Evolutionary conservation across 2,113 vertebrate genomes (phyloP).

Genomic region (Prolemur simus): DNA sequence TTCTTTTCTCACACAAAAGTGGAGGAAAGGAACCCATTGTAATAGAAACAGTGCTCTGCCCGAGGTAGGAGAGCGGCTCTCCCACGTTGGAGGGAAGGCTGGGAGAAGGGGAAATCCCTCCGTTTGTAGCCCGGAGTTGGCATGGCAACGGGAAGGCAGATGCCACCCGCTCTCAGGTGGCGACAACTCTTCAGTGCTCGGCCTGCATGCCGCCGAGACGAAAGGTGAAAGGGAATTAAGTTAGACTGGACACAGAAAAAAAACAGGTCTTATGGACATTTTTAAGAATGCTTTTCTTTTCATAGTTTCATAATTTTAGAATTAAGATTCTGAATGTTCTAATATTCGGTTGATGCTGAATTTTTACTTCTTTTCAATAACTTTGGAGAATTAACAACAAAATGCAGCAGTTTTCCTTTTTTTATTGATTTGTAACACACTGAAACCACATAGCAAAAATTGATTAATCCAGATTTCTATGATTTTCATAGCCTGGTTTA

Average conservation of each 20-base stretch:
- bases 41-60: neutral
- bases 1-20: conserved; percentile 9
- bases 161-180: conserved; percentile 55
- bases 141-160: conserved; percentile 62
- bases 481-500: neutral
- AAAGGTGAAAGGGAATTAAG: conserved; percentile 51
- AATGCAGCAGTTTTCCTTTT: neutral
- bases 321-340: neutral
- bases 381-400: neutral
- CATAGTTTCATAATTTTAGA: neutral
- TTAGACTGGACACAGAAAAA: conserved; percentile 28
- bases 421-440: neutral
- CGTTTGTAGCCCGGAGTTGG: conserved; percentile 39
- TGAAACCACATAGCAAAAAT: neutral
- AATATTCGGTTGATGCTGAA: neutral
- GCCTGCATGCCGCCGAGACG: conserved; percentile 19
- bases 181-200: neutral
- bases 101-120: conserved; percentile 56
- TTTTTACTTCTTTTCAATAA: conserved; percentile 44
- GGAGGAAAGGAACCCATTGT: neutral
- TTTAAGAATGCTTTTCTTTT: conserved; percentile 20
- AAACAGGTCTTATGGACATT: neutral
- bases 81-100: neutral
- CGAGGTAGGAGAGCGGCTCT: neutral
- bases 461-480: neutral